Base-by-base conservation (phyloP, 2,888 invertebrate species). In the Sinhomidia bicolor region DNA sequence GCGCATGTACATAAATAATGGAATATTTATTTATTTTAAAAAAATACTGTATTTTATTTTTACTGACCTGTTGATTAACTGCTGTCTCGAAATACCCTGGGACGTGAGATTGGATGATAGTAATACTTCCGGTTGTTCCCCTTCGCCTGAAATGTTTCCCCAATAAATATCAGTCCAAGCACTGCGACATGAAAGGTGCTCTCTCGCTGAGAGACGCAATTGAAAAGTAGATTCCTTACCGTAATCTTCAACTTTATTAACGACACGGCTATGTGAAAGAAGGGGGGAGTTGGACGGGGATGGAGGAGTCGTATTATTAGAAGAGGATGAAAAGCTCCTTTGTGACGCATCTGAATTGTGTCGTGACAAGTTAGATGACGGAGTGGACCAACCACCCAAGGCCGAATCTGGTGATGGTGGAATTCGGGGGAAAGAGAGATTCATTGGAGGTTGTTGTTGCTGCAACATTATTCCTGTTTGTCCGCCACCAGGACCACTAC, bases 71-170 rank as follows among this genome's bases (percentile, higher is more conserved):
- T 92, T 92, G 62, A 92, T 92, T 88, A 92, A 88, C 88, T 92
- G 92, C 87, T 92, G 92, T 89, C 92, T 90, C 57, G 92, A 92
- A 88, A 92, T 92, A 85, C 92, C 92, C 89, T 92, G 92, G 83
- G 92, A 91, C 68, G 91, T 91, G 84, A 92, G 85, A 88, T 92
- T 92, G 57, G 92, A 90, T 60, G 92, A 91, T 47, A 92, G 89
- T 91, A 92, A 92, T 91, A 92, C 92, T 92, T 92, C 92, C 81
- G 91, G 91, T 78, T 91, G 92, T 85, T 92, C 92, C 54, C 91
- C 91, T 83, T 92, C 92, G 88, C 76, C 82, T 88, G 85, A 12
- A 79, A 60, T 41, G 17, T 20, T 57, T 4, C 1, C 29, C 9
- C 26, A 65, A n/a, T 29, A 29, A n/a, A 20, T n/a, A 9, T 32